Percentiles rank a stretch among this genome's conserved stretches.
phyloP scores from a whole-genome alignment of 2,797 vertebrate genomes.

The Aratinga solstitialis region DNA sequence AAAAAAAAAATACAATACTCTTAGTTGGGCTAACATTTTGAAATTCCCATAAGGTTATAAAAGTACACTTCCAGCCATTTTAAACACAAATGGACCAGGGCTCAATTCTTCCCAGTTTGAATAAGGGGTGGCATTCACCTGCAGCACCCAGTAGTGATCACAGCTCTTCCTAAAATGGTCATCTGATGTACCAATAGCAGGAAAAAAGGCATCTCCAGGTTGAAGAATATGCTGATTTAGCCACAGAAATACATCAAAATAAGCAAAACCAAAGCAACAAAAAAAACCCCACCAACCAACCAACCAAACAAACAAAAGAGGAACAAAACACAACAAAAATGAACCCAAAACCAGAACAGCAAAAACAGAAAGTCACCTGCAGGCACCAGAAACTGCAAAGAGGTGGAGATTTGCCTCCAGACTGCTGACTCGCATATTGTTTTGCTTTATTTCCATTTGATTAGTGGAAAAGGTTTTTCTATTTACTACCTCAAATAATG shows the following conservation, averaged over 20 bases:
- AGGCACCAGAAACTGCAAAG: not conserved
- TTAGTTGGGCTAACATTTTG: slow-evolving; percentile 41
- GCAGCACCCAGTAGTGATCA: not conserved
- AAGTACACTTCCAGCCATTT: not conserved
- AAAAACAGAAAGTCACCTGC: not conserved
- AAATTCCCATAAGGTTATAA: not conserved
- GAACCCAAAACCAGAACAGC: not conserved
- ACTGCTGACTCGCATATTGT: not conserved
- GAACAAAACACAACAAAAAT: not conserved
- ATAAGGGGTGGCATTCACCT: not conserved
- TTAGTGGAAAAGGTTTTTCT: not conserved
- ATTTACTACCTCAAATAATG: not conserved
- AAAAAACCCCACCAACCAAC: not conserved
- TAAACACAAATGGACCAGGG: not conserved
- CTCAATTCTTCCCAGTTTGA: not conserved
- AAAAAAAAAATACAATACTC: slow-evolving; percentile 41
- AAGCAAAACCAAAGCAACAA: not conserved
- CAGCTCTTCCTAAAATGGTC: not conserved
- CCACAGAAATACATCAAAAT: not conserved
- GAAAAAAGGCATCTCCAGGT: not conserved
- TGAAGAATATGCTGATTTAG: not conserved
- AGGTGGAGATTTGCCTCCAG: not conserved
- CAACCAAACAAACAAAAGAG: not conserved
- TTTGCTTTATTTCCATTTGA: not conserved
- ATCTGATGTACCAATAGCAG: not conserved